A percentile compares a stretch with the other conserved stretches of the same genome.
Evolutionary conservation across 2,888 invertebrate species (phyloP).

Genomic region (Synergus itoensis): DNA sequence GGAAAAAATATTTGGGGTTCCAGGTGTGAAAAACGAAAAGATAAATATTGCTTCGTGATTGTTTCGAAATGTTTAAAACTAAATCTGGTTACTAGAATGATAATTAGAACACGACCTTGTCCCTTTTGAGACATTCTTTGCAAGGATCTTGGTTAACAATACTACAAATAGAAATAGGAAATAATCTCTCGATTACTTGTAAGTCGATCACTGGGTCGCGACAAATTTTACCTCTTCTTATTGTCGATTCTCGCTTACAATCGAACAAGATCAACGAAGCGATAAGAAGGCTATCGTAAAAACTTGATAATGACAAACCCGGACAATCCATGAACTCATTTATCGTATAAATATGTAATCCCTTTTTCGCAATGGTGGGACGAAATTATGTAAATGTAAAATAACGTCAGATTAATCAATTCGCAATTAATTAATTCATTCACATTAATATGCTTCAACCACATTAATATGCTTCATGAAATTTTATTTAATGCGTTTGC

Average conservation of each 20-base stretch:
- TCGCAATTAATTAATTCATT: background rate
- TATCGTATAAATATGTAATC: background rate
- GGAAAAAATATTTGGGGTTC: background rate
- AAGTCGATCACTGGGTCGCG: background rate
- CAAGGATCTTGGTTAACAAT: background rate
- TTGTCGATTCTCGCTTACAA: background rate
- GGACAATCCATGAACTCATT: background rate
- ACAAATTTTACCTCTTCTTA: too few relatives aligned
- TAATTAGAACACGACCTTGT: background rate
- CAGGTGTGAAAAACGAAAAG: background rate
- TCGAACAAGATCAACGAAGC: background rate
- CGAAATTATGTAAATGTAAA: background rate
- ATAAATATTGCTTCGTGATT: background rate
- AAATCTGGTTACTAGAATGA: background rate
- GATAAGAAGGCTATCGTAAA: background rate
- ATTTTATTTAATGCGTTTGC: background rate
- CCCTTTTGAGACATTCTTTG: constrained; percentile 9
- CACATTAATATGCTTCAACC: background rate
- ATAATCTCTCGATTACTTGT: constrained; percentile 6
- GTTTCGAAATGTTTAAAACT: background rate
- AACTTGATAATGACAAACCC: constrained; percentile 2
- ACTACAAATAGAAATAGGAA: background rate
- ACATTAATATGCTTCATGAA: background rate
- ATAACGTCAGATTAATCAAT: background rate
- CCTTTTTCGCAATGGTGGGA: background rate